phyloP scores from a whole-genome alignment of 2,888 invertebrate genomes.

The Thysanoteuthis rhombus region DNA sequence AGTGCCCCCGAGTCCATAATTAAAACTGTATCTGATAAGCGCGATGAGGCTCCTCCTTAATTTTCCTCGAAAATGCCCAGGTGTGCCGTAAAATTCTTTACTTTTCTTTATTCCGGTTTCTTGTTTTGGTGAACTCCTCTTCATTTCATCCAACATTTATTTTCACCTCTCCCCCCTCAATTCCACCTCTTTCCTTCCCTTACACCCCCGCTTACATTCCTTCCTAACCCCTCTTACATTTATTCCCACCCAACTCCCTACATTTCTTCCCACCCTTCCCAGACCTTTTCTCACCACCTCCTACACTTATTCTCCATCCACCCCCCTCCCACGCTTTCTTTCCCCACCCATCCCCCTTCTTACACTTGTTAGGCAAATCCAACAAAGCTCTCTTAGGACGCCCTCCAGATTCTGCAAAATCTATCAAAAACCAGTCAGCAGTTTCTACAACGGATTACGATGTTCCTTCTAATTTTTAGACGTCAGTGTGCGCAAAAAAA shows the following conservation, averaged over 20 bases:
- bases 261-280: neutral
- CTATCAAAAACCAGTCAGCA: neutral
- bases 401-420: neutral
- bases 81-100: neutral
- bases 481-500: too few relatives aligned
- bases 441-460: neutral
- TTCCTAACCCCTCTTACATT: neutral
- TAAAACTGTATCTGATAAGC: neutral
- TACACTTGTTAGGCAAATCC: neutral
- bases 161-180: neutral
- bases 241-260: neutral
- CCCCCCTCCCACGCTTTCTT: neutral
- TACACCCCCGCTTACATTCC: too few relatives aligned
- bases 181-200: too few relatives aligned
- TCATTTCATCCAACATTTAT: neutral
- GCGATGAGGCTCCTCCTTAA: neutral
- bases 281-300: neutral
- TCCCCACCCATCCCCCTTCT: neutral
- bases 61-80: neutral
- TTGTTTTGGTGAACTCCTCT: neutral
- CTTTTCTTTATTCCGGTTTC: neutral
- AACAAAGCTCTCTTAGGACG: neutral
- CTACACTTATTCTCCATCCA: neutral
- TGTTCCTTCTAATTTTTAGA: too few relatives aligned
- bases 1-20: neutral